Evolutionary conservation across 2,888 invertebrate species (phyloP), one percentile per base, ranked within the genome.

Genomic region (Druceiella hillmani): DNA sequence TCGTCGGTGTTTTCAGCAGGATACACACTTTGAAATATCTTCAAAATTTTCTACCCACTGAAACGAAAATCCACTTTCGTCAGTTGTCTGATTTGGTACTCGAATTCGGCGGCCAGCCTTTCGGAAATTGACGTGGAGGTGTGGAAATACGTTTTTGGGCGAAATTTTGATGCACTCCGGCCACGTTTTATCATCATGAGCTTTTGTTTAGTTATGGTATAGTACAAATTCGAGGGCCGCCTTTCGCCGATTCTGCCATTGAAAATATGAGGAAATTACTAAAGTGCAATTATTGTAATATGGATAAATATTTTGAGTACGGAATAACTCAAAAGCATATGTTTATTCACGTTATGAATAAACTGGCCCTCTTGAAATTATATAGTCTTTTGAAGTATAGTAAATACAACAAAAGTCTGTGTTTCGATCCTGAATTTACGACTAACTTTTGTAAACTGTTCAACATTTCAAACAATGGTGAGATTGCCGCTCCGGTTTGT

Each of bases 151-250:
- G 20, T 92, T 92, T 59, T 72, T 92, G 34, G 91, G 90, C 36
- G 90, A 90, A 55, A 78, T 90, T 27, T 59, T 91, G 30, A 87
- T 59, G 76, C 88, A 15, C 78, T 89, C 90, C 91, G 11, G 89
- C 81, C 17, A 91, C 85, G 59, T 92, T 78, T 63, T 92, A 91
- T 65, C 90, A 91, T 59, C 92, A 91, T 57, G 92, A 93, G 62
- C 92, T 92, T 17, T 66, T 92, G 43, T 67, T 90, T 41, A 82
- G 87, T 55, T 87, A 83, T 63, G 86, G 83, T 43, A 88, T 90
- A 50, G 74, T 83, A 47, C 88, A 88, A 69, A 81, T 90, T 40
- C 75, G 90, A 52, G 83, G 83, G 5, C 76, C 82, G 13, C 83
- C 84, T 3, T 64, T 81, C 31, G 77, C 83, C n/a, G 71, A 76